phyloP scores from a whole-genome alignment of 2,888 invertebrate genomes.

The Microplitis deprimator region DNA sequence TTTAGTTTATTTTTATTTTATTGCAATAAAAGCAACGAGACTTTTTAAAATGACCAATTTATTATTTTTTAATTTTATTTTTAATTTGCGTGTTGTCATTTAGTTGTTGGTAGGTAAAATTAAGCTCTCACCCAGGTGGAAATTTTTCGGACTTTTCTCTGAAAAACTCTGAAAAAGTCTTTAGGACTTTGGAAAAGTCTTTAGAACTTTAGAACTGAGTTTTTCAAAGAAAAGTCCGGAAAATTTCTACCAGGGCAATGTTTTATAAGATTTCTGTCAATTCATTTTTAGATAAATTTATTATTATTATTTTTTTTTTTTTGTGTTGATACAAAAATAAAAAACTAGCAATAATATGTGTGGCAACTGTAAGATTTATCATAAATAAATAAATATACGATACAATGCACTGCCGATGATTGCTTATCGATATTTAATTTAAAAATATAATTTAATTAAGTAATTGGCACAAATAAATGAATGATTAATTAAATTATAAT shows the following conservation, averaged over 20 bases:
- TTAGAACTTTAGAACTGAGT: too few species aligned
- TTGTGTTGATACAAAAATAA: neutral
- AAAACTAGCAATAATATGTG: constrained; percentile 24
- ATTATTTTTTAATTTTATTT: neutral
- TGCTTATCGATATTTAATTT: constrained; percentile 1
- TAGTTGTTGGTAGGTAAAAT: neutral
- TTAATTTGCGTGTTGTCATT: neutral
- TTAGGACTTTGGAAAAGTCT: too few species aligned
- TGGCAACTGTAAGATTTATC: constrained; percentile 16
- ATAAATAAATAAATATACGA: neutral
- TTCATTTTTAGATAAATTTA: neutral
- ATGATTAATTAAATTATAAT: too few species aligned
- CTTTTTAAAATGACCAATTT: neutral
- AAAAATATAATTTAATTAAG: neutral
- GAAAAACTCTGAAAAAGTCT: too few species aligned
- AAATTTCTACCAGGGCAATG: too few species aligned
- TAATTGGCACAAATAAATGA: neutral
- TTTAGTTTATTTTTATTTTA: constrained; percentile 5
- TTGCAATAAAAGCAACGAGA: neutral
- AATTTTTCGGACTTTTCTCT: too few species aligned
- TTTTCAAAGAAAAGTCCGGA: too few species aligned
- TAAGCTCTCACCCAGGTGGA: too few species aligned
- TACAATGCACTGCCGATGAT: constrained; percentile 9
- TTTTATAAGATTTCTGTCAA: neutral
- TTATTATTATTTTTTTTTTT: neutral